These are phyloP conservation scores for Hoplostethus atlanticus DNA, from an alignment of 2,797 vertebrate species.

Conservation along the genomic window DNA sequence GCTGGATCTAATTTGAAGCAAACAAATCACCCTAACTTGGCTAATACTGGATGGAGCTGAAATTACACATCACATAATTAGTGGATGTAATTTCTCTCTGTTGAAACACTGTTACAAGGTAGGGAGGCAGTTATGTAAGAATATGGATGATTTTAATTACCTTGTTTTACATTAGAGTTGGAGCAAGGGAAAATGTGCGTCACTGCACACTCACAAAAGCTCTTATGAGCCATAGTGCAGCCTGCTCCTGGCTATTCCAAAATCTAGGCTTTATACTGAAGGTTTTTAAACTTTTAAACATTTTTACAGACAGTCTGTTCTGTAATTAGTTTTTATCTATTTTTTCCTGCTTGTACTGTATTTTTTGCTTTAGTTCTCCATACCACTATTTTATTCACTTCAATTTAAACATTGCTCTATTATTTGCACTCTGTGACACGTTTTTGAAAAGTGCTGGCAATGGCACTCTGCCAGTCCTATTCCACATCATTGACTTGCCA, in stretches of 20 bases:
- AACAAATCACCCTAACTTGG: slow-evolving; percentile 5
- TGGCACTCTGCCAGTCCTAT: neutral
- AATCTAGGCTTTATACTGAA: too few relatives aligned
- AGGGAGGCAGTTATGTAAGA: slow-evolving; percentile 4
- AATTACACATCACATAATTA: slow-evolving; percentile 28
- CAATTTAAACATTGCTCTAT: too few relatives aligned
- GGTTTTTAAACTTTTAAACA: too few relatives aligned
- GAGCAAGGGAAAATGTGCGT: neutral
- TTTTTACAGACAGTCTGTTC: too few relatives aligned
- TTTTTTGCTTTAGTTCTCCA: too few relatives aligned
- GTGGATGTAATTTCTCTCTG: neutral
- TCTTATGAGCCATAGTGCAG: too few relatives aligned
- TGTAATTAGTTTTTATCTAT: too few relatives aligned
- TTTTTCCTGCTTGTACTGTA: too few relatives aligned
- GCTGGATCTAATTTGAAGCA: slow-evolving; percentile 12
- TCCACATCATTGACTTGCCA: neutral
- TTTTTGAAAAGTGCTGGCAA: neutral
- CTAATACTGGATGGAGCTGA: neutral
- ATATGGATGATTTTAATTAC: slow-evolving; percentile 3
- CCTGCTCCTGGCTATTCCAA: too few relatives aligned
- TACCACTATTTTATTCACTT: too few relatives aligned
- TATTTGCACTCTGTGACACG: too few relatives aligned
- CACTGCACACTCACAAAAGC: neutral
- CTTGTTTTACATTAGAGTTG: neutral
- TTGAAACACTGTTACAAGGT: neutral